Evolutionary conservation across 1,140 invertebrate genomes (phyloP), one percentile per base, ranked within the genome.

Genomic region (Meloidogyne floridensis): DNA sequence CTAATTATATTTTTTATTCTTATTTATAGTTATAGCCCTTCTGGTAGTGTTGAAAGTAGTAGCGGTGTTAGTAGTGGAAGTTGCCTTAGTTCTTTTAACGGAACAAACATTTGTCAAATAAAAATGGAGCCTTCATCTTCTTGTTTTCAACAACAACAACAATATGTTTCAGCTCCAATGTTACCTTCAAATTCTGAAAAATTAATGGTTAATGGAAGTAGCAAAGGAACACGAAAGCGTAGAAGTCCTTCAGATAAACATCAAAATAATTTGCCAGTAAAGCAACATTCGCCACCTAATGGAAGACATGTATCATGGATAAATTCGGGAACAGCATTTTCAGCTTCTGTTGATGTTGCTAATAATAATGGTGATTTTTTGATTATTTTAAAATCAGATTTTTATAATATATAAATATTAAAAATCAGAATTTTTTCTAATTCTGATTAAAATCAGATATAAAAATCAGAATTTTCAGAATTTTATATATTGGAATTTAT

Each of bases 21-120:
- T 87, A 77, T 65, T 65, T 85, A 82, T 65, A 20, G 77, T 11
- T 87, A 77, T 65, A 87, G 85, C 81, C 86, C 86, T 5, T 82
- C 81, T 42, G 87, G 82, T 32, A 87, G 86, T 80, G 86, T 87
- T 42, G 86, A 85, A 59, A 87, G 86, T 56, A 87, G 85, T 53
- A 80, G 76, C 18, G 86, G 86, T 18, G 85, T 87, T 42, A 89
- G 87, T 74, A 89, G 87, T 72, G 87, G 86, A 11, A 84, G 87
- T 75, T 72, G 82, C 47, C 42, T 51, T 42, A 54, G 51, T 42
- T 73, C 43, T 59, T 74, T 74, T 43, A 75, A 72, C 51, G 79
- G 71, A 78, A 84, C 43, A 56, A 47, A 6, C 15, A 53, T 20
- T n/a, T 32, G 43, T 84, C 82, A 65, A 78, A 56, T 72, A 13